A percentile compares a stretch with the other conserved stretches of the same genome.
Conservation (phyloP, 2,888 invertebrate genomes). For the Chalcosyrphus nemorum region DNA sequence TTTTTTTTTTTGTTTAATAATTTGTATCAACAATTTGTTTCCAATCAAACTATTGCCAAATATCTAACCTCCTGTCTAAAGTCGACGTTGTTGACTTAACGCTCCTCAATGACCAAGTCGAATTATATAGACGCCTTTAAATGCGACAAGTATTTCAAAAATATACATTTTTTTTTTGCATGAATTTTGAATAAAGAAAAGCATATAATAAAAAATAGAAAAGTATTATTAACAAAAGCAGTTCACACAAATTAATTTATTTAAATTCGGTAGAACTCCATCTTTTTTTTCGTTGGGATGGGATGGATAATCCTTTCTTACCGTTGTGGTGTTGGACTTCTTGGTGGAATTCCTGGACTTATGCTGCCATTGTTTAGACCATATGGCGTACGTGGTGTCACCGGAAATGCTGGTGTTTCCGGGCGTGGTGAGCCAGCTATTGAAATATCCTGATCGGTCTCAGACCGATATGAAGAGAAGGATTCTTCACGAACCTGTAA, state of each 20-base stretch:
- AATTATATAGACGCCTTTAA: constrained; percentile 75
- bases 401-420: constrained; percentile 96
- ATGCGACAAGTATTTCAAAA: constrained; percentile 26
- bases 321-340: constrained; percentile 89
- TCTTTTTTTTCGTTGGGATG: neutral
- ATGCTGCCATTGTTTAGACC: constrained; percentile 86
- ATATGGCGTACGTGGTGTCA: constrained; percentile 94
- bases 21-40: constrained; percentile 10
- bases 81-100: constrained; percentile 75
- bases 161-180: neutral
- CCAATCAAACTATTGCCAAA: constrained; percentile 52
- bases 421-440: constrained; percentile 86
- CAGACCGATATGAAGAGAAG: constrained; percentile 87
- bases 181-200: constrained; percentile 52
- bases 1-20: neutral
- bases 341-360: constrained; percentile 89
- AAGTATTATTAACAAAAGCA: constrained; percentile 68
- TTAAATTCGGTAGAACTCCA: neutral
- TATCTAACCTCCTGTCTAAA: constrained; percentile 76
- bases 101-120: constrained; percentile 76
- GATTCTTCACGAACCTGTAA: constrained; percentile 85
- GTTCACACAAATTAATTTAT: constrained; percentile 80
- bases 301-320: constrained; percentile 4
- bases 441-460: constrained; percentile 84
- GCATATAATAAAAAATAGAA: constrained; percentile 29